Percentiles rank a stretch among this genome's conserved stretches.
These are phyloP conservation scores for Phocoena sinus DNA, from an alignment of 2,113 vertebrate genomes.

Conservation along the genomic window DNA sequence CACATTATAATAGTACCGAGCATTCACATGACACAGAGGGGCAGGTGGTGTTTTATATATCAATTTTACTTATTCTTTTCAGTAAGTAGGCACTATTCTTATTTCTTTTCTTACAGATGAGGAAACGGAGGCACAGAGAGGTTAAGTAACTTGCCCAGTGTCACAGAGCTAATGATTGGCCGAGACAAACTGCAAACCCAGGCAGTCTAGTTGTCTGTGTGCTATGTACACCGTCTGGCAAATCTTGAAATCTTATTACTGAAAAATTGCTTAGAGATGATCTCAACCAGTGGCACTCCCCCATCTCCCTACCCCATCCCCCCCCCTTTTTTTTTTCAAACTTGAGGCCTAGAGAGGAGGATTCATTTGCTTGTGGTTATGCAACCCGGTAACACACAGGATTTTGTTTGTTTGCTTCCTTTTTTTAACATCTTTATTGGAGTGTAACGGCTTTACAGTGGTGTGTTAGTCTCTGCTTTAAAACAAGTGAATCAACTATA, in stretches of 20 bases:
- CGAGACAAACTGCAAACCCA: background rate
- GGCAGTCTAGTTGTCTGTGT: background rate
- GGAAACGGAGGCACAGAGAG: background rate
- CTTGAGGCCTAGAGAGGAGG: background rate
- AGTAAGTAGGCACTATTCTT: background rate
- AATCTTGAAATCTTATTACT: background rate
- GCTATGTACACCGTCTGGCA: background rate
- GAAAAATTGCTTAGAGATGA: background rate
- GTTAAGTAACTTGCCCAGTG: background rate
- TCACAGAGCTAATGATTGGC: background rate
- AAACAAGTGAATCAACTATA: too few relatives aligned
- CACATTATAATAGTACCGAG: background rate
- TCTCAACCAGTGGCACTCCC: background rate
- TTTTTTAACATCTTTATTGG: too few relatives aligned
- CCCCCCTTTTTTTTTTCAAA: rapidly evolving
- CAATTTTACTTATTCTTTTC: background rate
- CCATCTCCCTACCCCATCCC: rapidly evolving
- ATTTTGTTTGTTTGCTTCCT: too few relatives aligned
- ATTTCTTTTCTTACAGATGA: background rate
- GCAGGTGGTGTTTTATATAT: background rate
- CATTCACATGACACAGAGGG: background rate
- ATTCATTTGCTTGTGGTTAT: background rate
- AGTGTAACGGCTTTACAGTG: too few relatives aligned
- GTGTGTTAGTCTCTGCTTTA: too few relatives aligned
- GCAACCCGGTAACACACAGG: too few relatives aligned